phyloP scores from a whole-genome alignment of 2,888 invertebrate genomes.

The Zaprionus lineosus region DNA sequence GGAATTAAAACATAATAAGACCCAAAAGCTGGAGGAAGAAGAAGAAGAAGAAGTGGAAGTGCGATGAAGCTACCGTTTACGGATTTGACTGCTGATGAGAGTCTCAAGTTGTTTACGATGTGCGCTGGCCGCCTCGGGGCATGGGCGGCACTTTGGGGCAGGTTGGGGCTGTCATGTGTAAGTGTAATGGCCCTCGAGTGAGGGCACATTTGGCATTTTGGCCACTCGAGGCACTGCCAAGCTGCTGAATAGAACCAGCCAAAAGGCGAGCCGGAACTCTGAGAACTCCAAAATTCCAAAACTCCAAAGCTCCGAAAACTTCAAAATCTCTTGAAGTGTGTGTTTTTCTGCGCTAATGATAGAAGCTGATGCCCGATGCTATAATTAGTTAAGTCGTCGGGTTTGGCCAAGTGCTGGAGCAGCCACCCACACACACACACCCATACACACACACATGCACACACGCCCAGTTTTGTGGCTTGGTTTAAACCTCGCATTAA shows the following conservation, averaged over 20 bases:
- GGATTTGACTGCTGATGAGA: constrained; percentile 21
- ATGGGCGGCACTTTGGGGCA: constrained; percentile 30
- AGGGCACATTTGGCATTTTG: constrained; percentile 54
- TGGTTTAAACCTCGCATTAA: not conserved
- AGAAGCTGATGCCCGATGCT: constrained; percentile 42
- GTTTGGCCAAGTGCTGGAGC: constrained; percentile 28
- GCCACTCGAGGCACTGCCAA: constrained; percentile 25
- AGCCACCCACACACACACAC: constrained; percentile 23
- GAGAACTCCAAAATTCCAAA: constrained; percentile 5
- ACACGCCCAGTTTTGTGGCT: not conserved
- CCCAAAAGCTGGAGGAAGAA: not conserved
- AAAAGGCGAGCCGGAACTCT: constrained; percentile 68
- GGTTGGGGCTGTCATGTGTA: constrained; percentile 26
- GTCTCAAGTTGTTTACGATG: constrained; percentile 39
- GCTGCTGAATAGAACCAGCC: not conserved
- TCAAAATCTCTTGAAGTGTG: not conserved
- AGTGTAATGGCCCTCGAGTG: constrained; percentile 70
- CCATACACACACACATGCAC: not conserved
- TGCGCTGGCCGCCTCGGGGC: constrained; percentile 3
- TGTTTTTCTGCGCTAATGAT: constrained; percentile 39
- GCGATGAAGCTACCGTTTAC: constrained; percentile 48
- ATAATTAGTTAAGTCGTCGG: constrained; percentile 63
- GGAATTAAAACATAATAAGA: no score
- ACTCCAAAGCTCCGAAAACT: not conserved
- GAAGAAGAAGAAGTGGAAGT: not conserved